phyloP scores from a whole-genome alignment of 1,140 invertebrate species.

The Drosophila melanogaster region DNA sequence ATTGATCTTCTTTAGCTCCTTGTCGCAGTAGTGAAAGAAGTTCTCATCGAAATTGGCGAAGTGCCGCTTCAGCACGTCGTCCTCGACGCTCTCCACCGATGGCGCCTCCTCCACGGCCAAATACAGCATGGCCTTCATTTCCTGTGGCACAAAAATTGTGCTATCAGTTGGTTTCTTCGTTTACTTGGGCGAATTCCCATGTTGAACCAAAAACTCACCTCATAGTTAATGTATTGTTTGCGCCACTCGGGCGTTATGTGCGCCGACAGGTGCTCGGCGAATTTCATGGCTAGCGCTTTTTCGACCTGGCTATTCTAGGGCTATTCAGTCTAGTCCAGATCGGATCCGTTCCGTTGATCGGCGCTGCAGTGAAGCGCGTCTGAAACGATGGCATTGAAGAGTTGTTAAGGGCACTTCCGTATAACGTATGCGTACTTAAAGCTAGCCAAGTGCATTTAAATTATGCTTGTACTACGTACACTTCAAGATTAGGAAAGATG shows the following conservation, averaged over 20 bases:
- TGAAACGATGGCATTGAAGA: slow-evolving; percentile 13
- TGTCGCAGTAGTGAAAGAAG: slow-evolving; percentile 97
- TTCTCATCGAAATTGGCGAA: slow-evolving; percentile 98
- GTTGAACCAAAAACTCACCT: slow-evolving; percentile 87
- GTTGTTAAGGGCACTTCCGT: slow-evolving; percentile 12
- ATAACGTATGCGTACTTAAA: background rate
- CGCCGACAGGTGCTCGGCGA: slow-evolving; percentile 96
- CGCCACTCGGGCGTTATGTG: slow-evolving; percentile 99
- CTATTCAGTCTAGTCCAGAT: slow-evolving; percentile 4
- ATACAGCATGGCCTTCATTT: slow-evolving; percentile 97
- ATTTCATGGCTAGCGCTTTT: slow-evolving; percentile 91
- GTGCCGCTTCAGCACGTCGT: slow-evolving; percentile 94
- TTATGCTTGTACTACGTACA: background rate
- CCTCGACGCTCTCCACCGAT: slow-evolving; percentile 93
- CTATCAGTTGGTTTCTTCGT: background rate
- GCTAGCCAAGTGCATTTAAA: background rate
- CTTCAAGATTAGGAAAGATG: background rate
- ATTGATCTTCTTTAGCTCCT: slow-evolving; percentile 98
- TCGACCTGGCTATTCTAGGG: slow-evolving; percentile 5
- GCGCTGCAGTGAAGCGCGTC: slow-evolving; percentile 47
- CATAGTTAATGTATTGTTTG: slow-evolving; percentile 99
- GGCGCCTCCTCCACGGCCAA: slow-evolving; percentile 94
- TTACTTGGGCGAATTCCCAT: background rate
- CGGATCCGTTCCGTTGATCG: slow-evolving; percentile 37
- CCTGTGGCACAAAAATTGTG: slow-evolving; percentile 85